Evolutionary conservation across 2,888 invertebrate species (phyloP), one percentile per base, ranked within the genome.

Genomic region (Diploptera punctata): DNA sequence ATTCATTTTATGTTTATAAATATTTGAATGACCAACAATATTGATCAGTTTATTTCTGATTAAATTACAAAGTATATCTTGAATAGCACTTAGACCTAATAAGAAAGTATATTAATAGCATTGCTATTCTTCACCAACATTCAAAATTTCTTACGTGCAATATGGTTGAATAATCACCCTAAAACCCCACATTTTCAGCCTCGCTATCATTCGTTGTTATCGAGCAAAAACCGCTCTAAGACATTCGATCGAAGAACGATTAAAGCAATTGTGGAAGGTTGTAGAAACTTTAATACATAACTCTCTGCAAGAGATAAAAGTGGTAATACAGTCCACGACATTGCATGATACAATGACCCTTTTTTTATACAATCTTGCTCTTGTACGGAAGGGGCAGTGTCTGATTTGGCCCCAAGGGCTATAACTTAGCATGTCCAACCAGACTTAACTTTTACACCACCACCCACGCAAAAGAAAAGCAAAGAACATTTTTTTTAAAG

Each of bases 391-490:
- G 16, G 44, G 43, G 26, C 10, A 26, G n/a, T 4, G 26, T 26
- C 54, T 16, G 54, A n/a, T n/a, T n/a, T n/a, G n/a, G n/a, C n/a
- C n/a, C n/a, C n/a, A n/a, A n/a, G 33, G 31, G 29, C 16, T 9
- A 29, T 31, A 31, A 31, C 57, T 57, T 57, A 57, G 57, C 57
- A n/a, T n/a, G n/a, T n/a, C n/a, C n/a, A n/a, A n/a, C n/a, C n/a
- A 9, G 31, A 57, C 57, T 57, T 13, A 57, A 47, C 10, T 47
- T 47, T 60, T 69, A 69, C n/a, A n/a, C n/a, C n/a, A n/a, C n/a
- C 69, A 69, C 69, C 69, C 69, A 69, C 69, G 65, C 65, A 31
- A 54, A 54, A 54, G 16, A 4, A 38, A 61, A 61, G 24, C 26
- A 24, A n/a, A 10, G 44, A 44, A 31, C 2, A 16, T 31, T 18